A percentile compares a stretch with the other conserved stretches of the same genome.
Evolutionary conservation across 2,888 invertebrate species (phyloP).

Genomic region (Pristionchus exspectatus): DNA sequence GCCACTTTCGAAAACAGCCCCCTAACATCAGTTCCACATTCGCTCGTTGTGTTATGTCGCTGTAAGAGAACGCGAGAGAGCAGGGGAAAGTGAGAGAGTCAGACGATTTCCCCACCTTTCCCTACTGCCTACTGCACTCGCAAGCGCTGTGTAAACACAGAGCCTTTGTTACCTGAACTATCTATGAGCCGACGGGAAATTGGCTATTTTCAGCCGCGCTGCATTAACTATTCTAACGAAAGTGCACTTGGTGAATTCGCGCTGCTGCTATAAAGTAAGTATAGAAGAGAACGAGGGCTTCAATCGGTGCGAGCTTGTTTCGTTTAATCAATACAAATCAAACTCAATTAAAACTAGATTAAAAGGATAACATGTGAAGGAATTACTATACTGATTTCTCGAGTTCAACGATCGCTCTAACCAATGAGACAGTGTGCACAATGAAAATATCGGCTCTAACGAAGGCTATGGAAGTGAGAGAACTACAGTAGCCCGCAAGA

Average conservation of each 20-base stretch:
- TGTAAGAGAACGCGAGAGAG: neutral
- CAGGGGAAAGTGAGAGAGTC: neutral
- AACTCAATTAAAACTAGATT: too few relatives aligned
- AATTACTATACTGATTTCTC: too few relatives aligned
- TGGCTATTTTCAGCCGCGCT: neutral
- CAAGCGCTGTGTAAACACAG: neutral
- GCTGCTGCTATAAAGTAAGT: neutral
- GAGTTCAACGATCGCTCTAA: too few relatives aligned
- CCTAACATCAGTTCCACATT: conserved; percentile 14
- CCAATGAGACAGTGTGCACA: too few relatives aligned
- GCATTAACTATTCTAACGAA: neutral
- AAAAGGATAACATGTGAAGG: too few relatives aligned
- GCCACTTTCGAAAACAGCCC: neutral
- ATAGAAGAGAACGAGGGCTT: neutral
- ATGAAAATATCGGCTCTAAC: too few relatives aligned
- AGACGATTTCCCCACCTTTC: neutral
- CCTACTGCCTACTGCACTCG: neutral
- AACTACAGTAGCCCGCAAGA: neutral
- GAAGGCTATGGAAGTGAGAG: neutral
- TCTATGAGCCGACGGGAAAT: neutral
- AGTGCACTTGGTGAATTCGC: neutral
- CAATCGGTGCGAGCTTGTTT: neutral
- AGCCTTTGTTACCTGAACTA: conserved; percentile 4
- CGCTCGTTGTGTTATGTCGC: neutral
- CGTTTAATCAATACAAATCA: too few relatives aligned